Evolutionary conservation across 2,888 invertebrate species (phyloP).

Genomic region (Chrysolina haemoptera): DNA sequence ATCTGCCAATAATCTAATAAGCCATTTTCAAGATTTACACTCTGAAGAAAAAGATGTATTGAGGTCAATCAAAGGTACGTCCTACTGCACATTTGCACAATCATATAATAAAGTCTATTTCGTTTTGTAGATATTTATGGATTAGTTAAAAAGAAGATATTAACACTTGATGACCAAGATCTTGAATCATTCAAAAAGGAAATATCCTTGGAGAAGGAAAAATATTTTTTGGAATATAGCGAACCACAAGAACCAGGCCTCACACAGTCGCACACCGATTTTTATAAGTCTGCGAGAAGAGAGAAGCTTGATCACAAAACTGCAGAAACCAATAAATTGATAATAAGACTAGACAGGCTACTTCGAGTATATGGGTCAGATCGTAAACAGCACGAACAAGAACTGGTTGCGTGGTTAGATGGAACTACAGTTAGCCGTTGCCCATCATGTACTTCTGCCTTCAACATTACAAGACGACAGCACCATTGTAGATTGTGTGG

Average conservation of each 20-base stretch:
- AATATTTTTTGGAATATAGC: constrained; percentile 69
- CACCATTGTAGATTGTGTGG: constrained; percentile 98
- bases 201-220: constrained; percentile 60
- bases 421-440: constrained; percentile 92
- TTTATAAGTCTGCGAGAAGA: constrained; percentile 80
- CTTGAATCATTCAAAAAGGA: constrained; percentile 75
- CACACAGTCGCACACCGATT: constrained; percentile 78
- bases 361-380: constrained; percentile 81
- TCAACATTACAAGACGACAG: constrained; percentile 89
- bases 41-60: constrained; percentile 89
- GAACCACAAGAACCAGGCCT: constrained; percentile 79
- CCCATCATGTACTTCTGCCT: constrained; percentile 91
- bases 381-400: constrained; percentile 82
- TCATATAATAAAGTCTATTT: not conserved
- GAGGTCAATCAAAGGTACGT: constrained; percentile 82
- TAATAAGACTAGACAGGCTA: constrained; percentile 94
- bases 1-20: constrained; percentile 85
- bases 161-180: constrained; percentile 81
- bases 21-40: constrained; percentile 92
- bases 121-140: constrained; percentile 77
- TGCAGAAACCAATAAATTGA: constrained; percentile 94
- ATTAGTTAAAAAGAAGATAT: constrained; percentile 91
- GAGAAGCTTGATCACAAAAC: constrained; percentile 88
- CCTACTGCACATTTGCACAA: not conserved
- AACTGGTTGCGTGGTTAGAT: constrained; percentile 93